phyloP scores from a whole-genome alignment of 2,797 vertebrate species.

The Sebastes jordani region DNA sequence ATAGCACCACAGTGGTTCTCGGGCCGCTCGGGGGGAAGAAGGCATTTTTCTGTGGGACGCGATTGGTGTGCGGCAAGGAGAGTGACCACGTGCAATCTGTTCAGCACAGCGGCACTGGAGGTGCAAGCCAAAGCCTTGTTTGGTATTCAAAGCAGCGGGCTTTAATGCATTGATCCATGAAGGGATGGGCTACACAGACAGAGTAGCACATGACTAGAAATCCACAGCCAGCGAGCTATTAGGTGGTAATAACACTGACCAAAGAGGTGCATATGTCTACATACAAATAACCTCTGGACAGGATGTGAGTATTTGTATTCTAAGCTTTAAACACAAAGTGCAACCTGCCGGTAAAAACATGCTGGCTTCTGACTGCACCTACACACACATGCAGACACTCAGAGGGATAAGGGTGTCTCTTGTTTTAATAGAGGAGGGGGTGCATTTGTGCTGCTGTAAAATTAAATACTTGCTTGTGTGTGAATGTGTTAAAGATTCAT shows the following conservation, averaged over 20 bases:
- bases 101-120: slow-evolving; percentile 50
- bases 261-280: slow-evolving; percentile 33
- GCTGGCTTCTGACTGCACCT: neutral
- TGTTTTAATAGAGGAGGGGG: neutral
- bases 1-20: slow-evolving; percentile 46
- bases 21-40: slow-evolving; percentile 4
- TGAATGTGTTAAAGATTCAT: slow-evolving; percentile 70
- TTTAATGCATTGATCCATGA: slow-evolving; percentile 76
- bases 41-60: slow-evolving; percentile 46
- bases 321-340: slow-evolving; percentile 6
- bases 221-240: slow-evolving; percentile 60
- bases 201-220: slow-evolving; percentile 63
- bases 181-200: slow-evolving; percentile 65
- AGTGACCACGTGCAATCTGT: slow-evolving; percentile 65
- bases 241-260: slow-evolving; percentile 55
- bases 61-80: slow-evolving; percentile 39
- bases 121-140: slow-evolving; percentile 63
- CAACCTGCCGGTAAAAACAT: neutral
- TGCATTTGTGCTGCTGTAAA: slow-evolving; percentile 59
- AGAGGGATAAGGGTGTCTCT: slow-evolving; percentile 33
- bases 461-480: slow-evolving; percentile 52
- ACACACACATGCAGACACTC: neutral
- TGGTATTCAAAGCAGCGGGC: slow-evolving; percentile 72
- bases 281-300: slow-evolving; percentile 24
- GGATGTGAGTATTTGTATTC: slow-evolving; percentile 28